Evolutionary conservation across 2,797 vertebrate genomes (phyloP).

Genomic region (Trachops cirrhosus): DNA sequence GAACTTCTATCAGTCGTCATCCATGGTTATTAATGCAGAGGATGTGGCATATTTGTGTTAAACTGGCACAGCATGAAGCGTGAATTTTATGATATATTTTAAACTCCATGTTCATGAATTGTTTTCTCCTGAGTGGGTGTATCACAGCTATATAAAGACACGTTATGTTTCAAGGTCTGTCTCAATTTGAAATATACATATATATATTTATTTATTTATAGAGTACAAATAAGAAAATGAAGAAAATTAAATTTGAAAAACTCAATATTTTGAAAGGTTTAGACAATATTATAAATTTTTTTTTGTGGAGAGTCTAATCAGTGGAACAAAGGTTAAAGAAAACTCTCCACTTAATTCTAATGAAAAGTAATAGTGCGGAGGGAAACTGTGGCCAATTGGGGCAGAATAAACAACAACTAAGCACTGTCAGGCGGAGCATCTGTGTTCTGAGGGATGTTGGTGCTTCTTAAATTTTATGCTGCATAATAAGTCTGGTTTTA

Average conservation of each 20-base stretch:
- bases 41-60: slow-evolving; percentile 74
- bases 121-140: slow-evolving; percentile 82
- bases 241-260: slow-evolving; percentile 67
- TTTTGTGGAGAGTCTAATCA: slow-evolving; percentile 42
- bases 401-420: neutral
- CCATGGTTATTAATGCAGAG: slow-evolving; percentile 72
- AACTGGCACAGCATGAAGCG: slow-evolving; percentile 67
- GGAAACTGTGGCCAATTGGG: neutral
- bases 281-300: slow-evolving; percentile 59
- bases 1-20: slow-evolving; percentile 61
- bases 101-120: slow-evolving; percentile 80
- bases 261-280: slow-evolving; percentile 69
- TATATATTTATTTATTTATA: slow-evolving; percentile 66
- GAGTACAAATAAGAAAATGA: slow-evolving; percentile 79
- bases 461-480: neutral
- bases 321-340: slow-evolving; percentile 38
- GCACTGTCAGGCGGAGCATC: neutral
- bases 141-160: slow-evolving; percentile 82
- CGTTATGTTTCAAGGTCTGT: slow-evolving; percentile 84
- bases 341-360: neutral
- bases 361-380: neutral
- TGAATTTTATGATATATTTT: slow-evolving; percentile 82
- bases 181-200: slow-evolving; percentile 76
- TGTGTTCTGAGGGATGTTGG: neutral
- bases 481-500: neutral